Conservation (phyloP, 2,113 vertebrate genomes). For the Apteryx owenii region DNA sequence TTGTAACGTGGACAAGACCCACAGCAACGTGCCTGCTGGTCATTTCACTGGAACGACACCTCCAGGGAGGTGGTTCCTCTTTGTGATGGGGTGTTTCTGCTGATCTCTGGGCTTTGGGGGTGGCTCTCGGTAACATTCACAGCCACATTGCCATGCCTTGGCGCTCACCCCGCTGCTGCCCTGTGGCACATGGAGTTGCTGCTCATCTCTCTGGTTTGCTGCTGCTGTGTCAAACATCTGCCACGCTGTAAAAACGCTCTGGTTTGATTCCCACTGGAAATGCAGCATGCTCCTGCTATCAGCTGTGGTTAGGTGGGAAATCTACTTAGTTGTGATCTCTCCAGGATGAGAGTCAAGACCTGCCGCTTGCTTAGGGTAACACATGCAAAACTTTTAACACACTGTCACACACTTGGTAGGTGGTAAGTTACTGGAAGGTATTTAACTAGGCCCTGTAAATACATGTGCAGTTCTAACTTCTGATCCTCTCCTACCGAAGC, state of each 20-base stretch:
- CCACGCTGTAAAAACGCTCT: background rate
- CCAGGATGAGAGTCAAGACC: fast-evolving
- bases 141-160: fast-evolving
- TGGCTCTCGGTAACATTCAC: background rate
- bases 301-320: background rate
- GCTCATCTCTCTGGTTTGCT: fast-evolving
- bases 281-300: background rate
- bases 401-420: fast-evolving
- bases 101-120: fast-evolving
- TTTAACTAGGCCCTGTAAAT: background rate
- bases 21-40: background rate
- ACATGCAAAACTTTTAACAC: background rate
- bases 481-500: background rate
- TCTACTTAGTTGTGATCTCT: background rate
- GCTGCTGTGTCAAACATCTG: background rate
- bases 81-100: fast-evolving
- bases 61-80: background rate
- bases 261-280: background rate
- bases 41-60: background rate
- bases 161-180: background rate
- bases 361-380: background rate
- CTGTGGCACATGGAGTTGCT: background rate
- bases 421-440: background rate
- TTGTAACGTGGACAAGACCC: background rate
- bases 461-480: background rate